Base-by-base conservation (phyloP, 2,797 vertebrate genomes). In the Coreius guichenoti region DNA sequence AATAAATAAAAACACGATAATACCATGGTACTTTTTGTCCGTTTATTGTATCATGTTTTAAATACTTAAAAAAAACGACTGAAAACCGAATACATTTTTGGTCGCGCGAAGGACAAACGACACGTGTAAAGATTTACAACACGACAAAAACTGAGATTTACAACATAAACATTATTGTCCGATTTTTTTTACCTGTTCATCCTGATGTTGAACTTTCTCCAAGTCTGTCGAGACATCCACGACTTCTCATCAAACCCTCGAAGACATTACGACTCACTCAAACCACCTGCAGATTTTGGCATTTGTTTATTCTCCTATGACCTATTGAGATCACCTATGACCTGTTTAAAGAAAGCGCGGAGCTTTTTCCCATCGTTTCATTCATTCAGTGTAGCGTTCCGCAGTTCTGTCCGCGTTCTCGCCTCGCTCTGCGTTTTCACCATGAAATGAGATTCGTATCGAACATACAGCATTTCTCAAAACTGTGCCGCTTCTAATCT, bases 181-280 rank as follows among this genome's bases (percentile, higher is more conserved):
- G 23, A n/a, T 39, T 39, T 43, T 43, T 84, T 87, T 84, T 86
- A 90, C 90, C 90, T 89, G 43, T 65, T 81, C 90, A 89, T 89
- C 43, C 14, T 81, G 76, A 82, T 76, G 51, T 31, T 47, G 21
- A 86, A 84, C 74, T 86, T 86, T 81, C 74, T 86, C 80, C 65
- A 65, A 49, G 74, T 84, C 63, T 26, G 73, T 72, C 75, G 68
- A 83, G 74, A 81, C 72, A 47, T 81, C 75, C 83, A 73, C 49
- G 39, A 39, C 31, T 33, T 84, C 79, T 69, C 56, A n/a, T 87
- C 81, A 87, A 73, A 68, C 33, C 51, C 36, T 43, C 47, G 73
- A 70, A 51, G 31, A 43, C 61, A 61, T 82, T 12, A 75, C 56
- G 47, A 45, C 54, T 81, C 82, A 49, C 9, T 87, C 45, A 69